Conservation (phyloP, 1,140 invertebrate species). For the Penaeus chinensis region DNA sequence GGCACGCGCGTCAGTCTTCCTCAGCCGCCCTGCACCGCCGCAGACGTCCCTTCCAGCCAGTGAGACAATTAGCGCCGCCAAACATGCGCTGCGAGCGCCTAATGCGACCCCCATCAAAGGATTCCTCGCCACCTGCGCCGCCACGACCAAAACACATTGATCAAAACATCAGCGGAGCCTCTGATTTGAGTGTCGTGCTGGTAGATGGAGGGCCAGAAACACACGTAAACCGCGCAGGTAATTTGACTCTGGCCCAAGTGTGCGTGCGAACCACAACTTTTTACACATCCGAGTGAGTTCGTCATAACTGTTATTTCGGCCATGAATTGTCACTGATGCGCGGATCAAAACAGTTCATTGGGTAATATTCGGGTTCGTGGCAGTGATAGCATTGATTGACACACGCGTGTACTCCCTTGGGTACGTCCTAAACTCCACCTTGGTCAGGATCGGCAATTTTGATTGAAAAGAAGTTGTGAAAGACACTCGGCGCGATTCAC, state of each 20-base stretch:
- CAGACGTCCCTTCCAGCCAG: background rate
- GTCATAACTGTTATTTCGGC: constrained; percentile 22
- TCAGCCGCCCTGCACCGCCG: background rate
- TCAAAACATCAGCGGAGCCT: constrained; percentile 58
- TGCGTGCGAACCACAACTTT: constrained; percentile 13
- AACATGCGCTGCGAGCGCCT: background rate
- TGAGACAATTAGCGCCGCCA: background rate
- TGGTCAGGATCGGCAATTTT: too few species aligned
- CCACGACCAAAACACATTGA: constrained; percentile 51
- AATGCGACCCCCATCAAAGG: constrained; percentile 24
- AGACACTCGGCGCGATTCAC: too few species aligned
- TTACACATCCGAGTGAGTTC: constrained; percentile 17
- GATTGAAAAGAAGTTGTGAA: too few species aligned
- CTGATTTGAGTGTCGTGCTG: constrained; percentile 53
- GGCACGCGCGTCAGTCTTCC: background rate
- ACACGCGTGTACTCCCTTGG: too few species aligned
- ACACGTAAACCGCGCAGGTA: constrained; percentile 30
- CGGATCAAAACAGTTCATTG: too few species aligned
- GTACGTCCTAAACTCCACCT: too few species aligned
- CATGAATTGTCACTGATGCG: too few species aligned
- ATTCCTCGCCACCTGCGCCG: constrained; percentile 15
- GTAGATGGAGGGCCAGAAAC: constrained; percentile 33
- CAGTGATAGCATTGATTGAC: too few species aligned
- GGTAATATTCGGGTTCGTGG: too few species aligned
- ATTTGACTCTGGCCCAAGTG: constrained; percentile 26